Evolutionary conservation across 2,888 invertebrate genomes (phyloP), one percentile per base, ranked within the genome.

Genomic region (Buathra laborator): DNA sequence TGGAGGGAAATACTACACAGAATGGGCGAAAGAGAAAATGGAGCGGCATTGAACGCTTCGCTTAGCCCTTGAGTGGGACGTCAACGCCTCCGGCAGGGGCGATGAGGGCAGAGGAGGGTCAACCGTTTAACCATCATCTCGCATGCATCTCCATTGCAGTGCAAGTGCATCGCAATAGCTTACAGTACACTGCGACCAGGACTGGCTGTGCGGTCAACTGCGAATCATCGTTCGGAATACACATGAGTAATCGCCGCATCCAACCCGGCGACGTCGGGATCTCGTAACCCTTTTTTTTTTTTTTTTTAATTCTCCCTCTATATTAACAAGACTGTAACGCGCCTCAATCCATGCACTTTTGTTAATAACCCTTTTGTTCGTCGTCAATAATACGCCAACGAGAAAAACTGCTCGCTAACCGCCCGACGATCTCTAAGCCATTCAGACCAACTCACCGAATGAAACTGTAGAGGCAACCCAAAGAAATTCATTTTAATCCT

Each of bases 1-100:
- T 79, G 64, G 53, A 77, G 75, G 81, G 66, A 81, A 70, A 76
- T 75, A 84, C 71, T 2, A 12, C 74, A 51, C 64, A 59, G 62
- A 64, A 51, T 71, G 70, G 70, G 24, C 71, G 83, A 75, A 79
- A 81, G 78, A 71, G 78, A 87, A 85, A 87, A 81, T 79, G 71
- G 85, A 86, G 83, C 85, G 83, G 85, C 78, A 85, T 77, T 75
- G 70, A 87, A 87, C 86, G 86, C 75, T 83, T 84, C 80, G 85
- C 77, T 84, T 86, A 64, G 74, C 83, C 59, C 75, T 81, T 84
- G 81, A 86, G 81, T 77, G 81, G 81, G 78, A 77, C 83, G 80
- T 84, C 78, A 75, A 84, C 84, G 81, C 71, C 78, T 72, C 78
- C 67, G 24, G 59, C 46, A 14, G 9, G 37, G 62, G 37, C 70